A percentile compares a stretch with the other conserved stretches of the same genome.
Conservation (phyloP, 2,888 invertebrate species). For the Rotaria macrura region DNA sequence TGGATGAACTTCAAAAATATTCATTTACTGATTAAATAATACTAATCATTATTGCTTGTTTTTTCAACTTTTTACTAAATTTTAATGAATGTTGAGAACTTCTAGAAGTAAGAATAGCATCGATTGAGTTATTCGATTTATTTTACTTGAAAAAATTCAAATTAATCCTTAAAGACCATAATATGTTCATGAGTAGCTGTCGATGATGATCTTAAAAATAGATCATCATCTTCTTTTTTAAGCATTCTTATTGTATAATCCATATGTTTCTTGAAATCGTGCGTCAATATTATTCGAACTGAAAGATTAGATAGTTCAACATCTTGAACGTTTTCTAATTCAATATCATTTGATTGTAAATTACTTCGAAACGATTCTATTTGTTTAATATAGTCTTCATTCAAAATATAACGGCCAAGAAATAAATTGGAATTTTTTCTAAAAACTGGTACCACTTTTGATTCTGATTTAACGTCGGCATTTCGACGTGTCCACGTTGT, state of each 20-base stretch:
- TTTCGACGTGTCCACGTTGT: background rate
- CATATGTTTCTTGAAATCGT: background rate
- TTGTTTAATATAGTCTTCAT: background rate
- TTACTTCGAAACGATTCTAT: background rate
- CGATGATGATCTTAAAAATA: background rate
- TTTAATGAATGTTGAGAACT: too few species aligned
- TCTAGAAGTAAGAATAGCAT: too few species aligned
- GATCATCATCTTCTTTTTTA: background rate
- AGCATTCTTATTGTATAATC: background rate
- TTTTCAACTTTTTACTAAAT: too few species aligned
- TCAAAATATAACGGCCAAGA: background rate
- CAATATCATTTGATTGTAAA: background rate
- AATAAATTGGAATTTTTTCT: background rate
- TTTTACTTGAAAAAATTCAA: background rate
- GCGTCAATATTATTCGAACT: background rate
- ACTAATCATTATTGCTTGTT: too few species aligned
- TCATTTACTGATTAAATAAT: too few species aligned
- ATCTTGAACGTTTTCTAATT: background rate
- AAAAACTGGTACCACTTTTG: background rate
- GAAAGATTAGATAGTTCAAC: background rate
- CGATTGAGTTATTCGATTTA: too few species aligned
- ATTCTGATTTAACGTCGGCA: background rate
- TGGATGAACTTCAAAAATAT: too few species aligned
- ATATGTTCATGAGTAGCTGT: background rate
- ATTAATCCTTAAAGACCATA: background rate